These are phyloP conservation scores for Sarotherodon lohbergeri DNA, from an alignment of 2,113 vertebrate genomes.

Conservation along the genomic window DNA sequence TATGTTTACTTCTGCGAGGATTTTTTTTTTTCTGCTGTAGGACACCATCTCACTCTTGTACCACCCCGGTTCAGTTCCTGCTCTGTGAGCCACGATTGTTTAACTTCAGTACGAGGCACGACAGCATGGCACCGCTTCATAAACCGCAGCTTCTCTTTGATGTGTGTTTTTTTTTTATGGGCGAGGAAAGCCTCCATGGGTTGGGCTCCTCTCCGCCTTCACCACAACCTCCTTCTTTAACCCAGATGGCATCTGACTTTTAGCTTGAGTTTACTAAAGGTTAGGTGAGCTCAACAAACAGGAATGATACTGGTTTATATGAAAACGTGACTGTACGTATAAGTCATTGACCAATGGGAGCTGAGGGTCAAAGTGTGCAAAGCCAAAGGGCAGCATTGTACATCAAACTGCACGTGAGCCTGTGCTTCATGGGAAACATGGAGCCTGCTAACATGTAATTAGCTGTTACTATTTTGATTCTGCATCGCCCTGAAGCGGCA, in stretches of 20 bases:
- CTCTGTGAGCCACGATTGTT: conserved; percentile 27
- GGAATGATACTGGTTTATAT: not conserved
- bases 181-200: conserved; percentile 53
- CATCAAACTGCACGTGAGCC: conserved; percentile 37
- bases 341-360: conserved; percentile 35
- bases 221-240: conserved; percentile 13
- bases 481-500: conserved; percentile 35
- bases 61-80: not conserved
- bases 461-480: conserved; percentile 69
- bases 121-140: conserved; percentile 52
- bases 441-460: conserved; percentile 64
- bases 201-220: conserved; percentile 25
- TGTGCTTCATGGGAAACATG: conserved; percentile 39
- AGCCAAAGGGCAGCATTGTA: conserved; percentile 23
- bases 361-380: conserved; percentile 4
- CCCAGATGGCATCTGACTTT: conserved; percentile 24
- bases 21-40: not conserved
- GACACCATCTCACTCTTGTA: not conserved
- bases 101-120: conserved; percentile 35
- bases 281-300: conserved; percentile 8
- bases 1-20: not conserved
- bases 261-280: conserved; percentile 29
- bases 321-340: conserved; percentile 16
- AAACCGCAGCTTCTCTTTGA: conserved; percentile 61
- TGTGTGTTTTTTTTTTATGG: conserved; percentile 49